Conservation (phyloP, 1,140 invertebrate genomes). For the Euglossa dilemma region DNA sequence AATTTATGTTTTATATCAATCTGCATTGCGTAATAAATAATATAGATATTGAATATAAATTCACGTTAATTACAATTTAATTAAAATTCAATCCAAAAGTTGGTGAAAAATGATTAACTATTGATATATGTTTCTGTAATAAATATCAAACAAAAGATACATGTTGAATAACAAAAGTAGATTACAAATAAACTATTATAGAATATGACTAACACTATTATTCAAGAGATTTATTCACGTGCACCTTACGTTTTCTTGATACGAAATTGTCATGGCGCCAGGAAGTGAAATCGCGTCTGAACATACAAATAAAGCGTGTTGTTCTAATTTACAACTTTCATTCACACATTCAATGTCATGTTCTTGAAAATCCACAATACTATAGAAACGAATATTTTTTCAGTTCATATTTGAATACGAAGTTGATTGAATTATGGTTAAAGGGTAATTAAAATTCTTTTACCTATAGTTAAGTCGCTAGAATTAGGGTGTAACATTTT, state of each 20-base stretch:
- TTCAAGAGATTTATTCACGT: background rate
- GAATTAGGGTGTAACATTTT: background rate
- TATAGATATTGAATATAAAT: too few species aligned
- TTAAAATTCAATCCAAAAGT: too few species aligned
- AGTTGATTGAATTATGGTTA: background rate
- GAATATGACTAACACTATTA: background rate
- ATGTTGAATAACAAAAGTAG: too few species aligned
- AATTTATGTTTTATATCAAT: too few species aligned
- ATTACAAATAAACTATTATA: too few species aligned
- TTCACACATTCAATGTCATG: background rate
- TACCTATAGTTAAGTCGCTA: too few species aligned
- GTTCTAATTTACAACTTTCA: background rate
- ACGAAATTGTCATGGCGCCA: background rate
- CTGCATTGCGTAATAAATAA: background rate
- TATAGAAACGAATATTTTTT: background rate
- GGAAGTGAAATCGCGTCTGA: slow-evolving; percentile 4
- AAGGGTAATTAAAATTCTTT: background rate
- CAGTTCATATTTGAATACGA: background rate
- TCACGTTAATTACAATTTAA: too few species aligned
- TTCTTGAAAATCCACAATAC: background rate
- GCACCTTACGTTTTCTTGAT: background rate
- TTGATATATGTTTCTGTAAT: too few species aligned
- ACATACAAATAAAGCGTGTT: background rate
- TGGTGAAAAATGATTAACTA: too few species aligned
- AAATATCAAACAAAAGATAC: too few species aligned